Conservation (phyloP, 2,113 vertebrate genomes). For the Argyrosomus japonicus region DNA sequence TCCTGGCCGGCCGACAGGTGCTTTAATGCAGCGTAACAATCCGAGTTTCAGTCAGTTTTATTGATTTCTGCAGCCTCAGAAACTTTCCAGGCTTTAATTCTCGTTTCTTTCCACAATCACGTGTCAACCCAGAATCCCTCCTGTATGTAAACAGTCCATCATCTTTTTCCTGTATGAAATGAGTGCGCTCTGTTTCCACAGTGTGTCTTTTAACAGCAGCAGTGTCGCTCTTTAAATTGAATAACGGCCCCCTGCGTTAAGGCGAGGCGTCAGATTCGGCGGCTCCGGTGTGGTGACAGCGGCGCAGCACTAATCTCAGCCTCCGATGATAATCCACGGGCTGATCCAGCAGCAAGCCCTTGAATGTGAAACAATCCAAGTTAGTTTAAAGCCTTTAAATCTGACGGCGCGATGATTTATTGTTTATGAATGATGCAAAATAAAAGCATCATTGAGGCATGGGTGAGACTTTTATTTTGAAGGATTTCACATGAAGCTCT, state of each 20-base stretch:
- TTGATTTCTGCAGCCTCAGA: too few species aligned
- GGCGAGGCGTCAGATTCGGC: constrained; percentile 72
- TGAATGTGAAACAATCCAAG: constrained; percentile 25
- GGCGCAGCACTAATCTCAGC: constrained; percentile 49
- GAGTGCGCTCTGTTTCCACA: constrained; percentile 33
- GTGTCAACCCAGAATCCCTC: constrained; percentile 34
- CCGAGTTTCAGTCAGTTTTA: constrained; percentile 6
- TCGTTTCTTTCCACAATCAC: constrained; percentile 1
- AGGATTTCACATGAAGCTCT: constrained; percentile 37
- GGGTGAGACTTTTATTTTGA: neutral
- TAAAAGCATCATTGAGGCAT: neutral
- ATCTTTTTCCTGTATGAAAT: constrained; percentile 53
- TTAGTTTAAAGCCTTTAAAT: constrained; percentile 22
- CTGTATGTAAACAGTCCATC: constrained; percentile 71
- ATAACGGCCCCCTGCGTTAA: constrained; percentile 22
- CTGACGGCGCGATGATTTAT: neutral
- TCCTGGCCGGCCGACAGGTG: constrained; percentile 74
- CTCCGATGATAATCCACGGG: constrained; percentile 54
- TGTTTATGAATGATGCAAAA: neutral
- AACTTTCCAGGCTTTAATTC: neutral
- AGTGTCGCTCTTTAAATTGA: constrained; percentile 57
- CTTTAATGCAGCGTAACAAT: constrained; percentile 80
- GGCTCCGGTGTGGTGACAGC: constrained; percentile 36
- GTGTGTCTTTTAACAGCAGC: constrained; percentile 76
- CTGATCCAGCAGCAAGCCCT: constrained; percentile 25